These are phyloP conservation scores for Nipponacmea schrenckii DNA, from an alignment of 2,888 invertebrate genomes.

Conservation along the genomic window DNA sequence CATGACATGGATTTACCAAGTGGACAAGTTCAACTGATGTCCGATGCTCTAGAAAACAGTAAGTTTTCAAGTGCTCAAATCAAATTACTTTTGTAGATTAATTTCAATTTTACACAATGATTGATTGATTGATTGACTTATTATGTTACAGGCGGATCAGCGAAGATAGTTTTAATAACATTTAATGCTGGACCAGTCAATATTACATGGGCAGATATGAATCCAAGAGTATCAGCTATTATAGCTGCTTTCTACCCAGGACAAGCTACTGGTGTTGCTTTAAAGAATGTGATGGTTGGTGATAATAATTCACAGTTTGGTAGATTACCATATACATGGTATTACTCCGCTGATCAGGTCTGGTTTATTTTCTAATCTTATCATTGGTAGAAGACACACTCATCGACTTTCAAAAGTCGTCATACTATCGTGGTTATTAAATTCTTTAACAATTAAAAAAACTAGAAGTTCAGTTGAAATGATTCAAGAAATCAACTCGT, in stretches of 20 bases:
- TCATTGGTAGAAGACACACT: no score
- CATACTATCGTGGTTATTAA: no score
- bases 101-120: no score
- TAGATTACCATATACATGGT: slow-evolving; percentile 63
- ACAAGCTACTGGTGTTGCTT: slow-evolving; percentile 59
- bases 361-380: no score
- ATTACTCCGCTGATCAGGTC: background rate
- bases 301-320: slow-evolving; percentile 39
- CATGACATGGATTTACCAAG: background rate
- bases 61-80: slow-evolving; percentile 8
- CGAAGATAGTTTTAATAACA: slow-evolving; percentile 46
- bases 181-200: slow-evolving; percentile 63
- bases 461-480: no score
- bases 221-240: slow-evolving; percentile 43
- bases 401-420: no score
- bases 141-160: background rate
- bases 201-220: slow-evolving; percentile 50
- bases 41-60: slow-evolving; percentile 43
- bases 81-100: no score
- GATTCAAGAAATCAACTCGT: no score
- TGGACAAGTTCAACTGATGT: slow-evolving; percentile 34
- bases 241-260: slow-evolving; percentile 59
- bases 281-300: slow-evolving; percentile 44
- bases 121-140: background rate
- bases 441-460: no score